phyloP scores from a whole-genome alignment of 1,140 invertebrate genomes.

The Papilio aristodemus region DNA sequence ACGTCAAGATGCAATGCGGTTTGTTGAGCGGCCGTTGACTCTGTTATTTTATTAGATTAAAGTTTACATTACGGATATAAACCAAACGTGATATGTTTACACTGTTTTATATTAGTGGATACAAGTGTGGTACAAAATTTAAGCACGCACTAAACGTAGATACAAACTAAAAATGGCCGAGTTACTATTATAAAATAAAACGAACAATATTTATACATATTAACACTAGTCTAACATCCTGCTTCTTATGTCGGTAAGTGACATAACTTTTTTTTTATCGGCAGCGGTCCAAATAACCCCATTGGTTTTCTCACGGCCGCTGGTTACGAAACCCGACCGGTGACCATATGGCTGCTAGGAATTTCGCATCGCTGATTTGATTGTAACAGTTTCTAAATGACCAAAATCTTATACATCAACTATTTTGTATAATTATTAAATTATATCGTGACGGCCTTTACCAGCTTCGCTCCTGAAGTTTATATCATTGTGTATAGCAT shows the following conservation, averaged over 20 bases:
- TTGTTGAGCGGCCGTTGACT: constrained; percentile 23
- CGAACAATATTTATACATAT: no score
- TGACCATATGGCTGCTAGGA: constrained; percentile 35
- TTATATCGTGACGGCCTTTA: no score
- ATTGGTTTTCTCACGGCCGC: constrained; percentile 22
- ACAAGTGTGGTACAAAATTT: neutral
- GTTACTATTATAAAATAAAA: no score
- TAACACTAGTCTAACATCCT: neutral
- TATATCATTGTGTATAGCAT: no score
- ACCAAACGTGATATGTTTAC: constrained; percentile 7
- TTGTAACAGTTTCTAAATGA: constrained; percentile 21
- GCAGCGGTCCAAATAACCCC: neutral
- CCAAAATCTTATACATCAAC: constrained; percentile 14
- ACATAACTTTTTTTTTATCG: neutral
- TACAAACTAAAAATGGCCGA: neutral
- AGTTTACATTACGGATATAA: constrained; percentile 24
- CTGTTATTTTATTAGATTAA: constrained; percentile 28
- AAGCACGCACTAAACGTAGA: neutral
- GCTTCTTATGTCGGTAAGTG: neutral
- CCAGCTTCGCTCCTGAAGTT: no score
- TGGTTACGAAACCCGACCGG: constrained; percentile 22
- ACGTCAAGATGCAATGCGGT: constrained; percentile 22
- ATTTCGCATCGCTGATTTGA: constrained; percentile 36
- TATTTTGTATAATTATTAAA: neutral
- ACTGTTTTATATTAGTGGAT: neutral